Percentiles rank a stretch among this genome's conserved stretches.
phyloP scores from a whole-genome alignment of 1,140 invertebrate genomes.

The Contarinia nasturtii region DNA sequence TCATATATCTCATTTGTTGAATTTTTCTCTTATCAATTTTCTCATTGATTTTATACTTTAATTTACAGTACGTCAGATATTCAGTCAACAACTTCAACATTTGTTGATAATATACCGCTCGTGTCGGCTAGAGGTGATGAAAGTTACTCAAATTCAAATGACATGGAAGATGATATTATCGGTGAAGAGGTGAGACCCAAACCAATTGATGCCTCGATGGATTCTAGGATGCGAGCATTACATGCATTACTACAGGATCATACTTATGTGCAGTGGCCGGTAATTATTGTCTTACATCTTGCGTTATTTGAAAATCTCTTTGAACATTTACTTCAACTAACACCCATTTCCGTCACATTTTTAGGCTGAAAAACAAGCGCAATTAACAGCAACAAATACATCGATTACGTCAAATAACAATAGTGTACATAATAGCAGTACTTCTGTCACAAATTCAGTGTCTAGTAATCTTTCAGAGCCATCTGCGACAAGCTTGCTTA shows the following conservation, averaged over 20 bases:
- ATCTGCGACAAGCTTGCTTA: too few relatives aligned
- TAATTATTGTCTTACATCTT: conserved; percentile 16
- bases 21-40: background rate
- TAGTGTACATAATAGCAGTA: too few relatives aligned
- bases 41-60: background rate
- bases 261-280: conserved; percentile 55
- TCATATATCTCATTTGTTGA: background rate
- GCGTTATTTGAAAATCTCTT: too few relatives aligned
- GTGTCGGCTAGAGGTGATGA: background rate
- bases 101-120: conserved; percentile 2
- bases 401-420: too few relatives aligned
- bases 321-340: too few relatives aligned
- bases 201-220: conserved; percentile 23
- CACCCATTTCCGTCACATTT: too few relatives aligned
- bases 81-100: conserved; percentile 16
- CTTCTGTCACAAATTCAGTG: too few relatives aligned
- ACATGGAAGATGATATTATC: conserved; percentile 18
- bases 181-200: conserved; percentile 23
- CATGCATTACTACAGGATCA: conserved; percentile 61
- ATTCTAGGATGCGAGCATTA: conserved; percentile 20
- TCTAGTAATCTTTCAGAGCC: too few relatives aligned
- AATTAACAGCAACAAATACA: too few relatives aligned
- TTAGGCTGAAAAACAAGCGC: too few relatives aligned
- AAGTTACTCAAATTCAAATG: background rate
- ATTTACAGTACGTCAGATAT: conserved; percentile 12